These are phyloP conservation scores for Octomys mimax DNA, from an alignment of 2,797 vertebrate genomes.

Conservation along the genomic window DNA sequence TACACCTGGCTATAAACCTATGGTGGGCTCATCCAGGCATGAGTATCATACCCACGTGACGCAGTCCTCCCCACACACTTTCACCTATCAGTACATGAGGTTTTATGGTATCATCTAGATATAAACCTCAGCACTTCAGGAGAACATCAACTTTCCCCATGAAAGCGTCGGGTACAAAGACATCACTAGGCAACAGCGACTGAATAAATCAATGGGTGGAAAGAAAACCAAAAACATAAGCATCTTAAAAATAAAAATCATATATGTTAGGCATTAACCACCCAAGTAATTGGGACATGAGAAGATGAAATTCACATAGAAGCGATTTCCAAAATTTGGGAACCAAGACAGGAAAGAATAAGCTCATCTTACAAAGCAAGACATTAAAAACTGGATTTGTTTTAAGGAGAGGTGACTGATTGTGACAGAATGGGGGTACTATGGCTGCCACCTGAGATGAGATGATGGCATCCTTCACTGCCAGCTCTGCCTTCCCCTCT, in stretches of 20 bases:
- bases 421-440: background rate
- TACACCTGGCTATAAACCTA: background rate
- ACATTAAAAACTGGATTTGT: background rate
- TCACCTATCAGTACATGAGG: background rate
- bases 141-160: background rate
- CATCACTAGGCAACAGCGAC: background rate
- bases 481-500: background rate
- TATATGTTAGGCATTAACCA: background rate
- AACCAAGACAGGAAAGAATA: background rate
- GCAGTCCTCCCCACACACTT: background rate
- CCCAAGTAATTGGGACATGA: background rate
- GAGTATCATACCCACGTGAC: background rate
- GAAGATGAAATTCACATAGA: background rate
- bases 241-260: background rate
- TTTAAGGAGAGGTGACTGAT: background rate
- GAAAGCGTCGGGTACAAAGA: background rate
- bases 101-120: background rate
- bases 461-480: fast-evolving
- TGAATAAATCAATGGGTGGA: background rate
- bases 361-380: background rate
- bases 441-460: background rate
- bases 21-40: background rate
- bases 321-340: background rate
- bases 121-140: background rate
- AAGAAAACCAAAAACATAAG: background rate